Evolutionary conservation across 2,888 invertebrate genomes (phyloP).

Genomic region (Leptothorax acervorum): DNA sequence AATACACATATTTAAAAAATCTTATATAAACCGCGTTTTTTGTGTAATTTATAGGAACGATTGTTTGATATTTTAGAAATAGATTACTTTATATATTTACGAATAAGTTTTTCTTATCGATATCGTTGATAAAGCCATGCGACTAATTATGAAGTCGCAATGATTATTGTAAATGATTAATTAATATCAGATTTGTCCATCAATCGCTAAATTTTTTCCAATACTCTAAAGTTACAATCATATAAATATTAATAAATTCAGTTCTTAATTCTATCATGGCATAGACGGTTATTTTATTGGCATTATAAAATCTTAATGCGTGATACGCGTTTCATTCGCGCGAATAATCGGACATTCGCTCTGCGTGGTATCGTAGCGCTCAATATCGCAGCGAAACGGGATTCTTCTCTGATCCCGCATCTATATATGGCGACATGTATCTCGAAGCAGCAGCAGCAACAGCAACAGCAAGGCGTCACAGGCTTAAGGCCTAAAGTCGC

Average conservation of each 20-base stretch:
- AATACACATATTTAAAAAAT: no score
- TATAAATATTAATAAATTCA: conserved; percentile 3
- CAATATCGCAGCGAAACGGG: conserved; percentile 72
- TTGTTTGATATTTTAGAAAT: no score
- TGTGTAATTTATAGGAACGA: neutral
- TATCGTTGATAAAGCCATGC: no score
- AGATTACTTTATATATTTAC: neutral
- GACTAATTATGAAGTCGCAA: neutral
- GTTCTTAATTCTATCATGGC: neutral
- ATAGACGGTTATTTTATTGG: neutral
- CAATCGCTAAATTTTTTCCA: neutral
- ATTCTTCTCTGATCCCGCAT: conserved; percentile 71
- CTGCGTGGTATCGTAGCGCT: conserved; percentile 52
- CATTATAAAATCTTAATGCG: neutral
- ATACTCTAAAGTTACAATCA: neutral
- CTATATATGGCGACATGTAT: conserved; percentile 69
- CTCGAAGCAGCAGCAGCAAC: conserved; percentile 57
- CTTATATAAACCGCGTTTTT: no score
- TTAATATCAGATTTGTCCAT: neutral
- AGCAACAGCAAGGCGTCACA: conserved; percentile 69
- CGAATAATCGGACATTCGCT: conserved; percentile 70
- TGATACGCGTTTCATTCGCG: conserved; percentile 65
- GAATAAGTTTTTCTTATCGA: neutral
- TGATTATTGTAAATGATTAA: neutral
- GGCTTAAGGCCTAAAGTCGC: conserved; percentile 77